Percentiles rank a stretch among this genome's conserved stretches.
phyloP scores from a whole-genome alignment of 2,888 invertebrate species.

The Abrostola tripartita region DNA sequence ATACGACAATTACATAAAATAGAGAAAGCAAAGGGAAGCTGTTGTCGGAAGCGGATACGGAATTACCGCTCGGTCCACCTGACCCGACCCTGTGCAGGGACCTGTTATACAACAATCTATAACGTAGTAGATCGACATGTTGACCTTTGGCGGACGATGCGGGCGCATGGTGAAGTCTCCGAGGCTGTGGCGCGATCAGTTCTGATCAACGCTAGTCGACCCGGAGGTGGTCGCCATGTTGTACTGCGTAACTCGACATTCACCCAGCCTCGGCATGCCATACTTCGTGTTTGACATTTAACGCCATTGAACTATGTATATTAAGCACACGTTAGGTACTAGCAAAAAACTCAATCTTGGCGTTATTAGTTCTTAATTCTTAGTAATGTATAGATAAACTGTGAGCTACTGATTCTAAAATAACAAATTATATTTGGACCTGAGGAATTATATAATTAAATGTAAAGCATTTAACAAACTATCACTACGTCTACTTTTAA shows the following conservation, averaged over 20 bases:
- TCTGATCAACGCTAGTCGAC: slow-evolving; percentile 31
- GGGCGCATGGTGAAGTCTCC: slow-evolving; percentile 35
- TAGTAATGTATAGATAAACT: slow-evolving; percentile 6
- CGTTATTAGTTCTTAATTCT: slow-evolving; percentile 6
- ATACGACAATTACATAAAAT: slow-evolving; percentile 69
- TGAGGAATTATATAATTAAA: too few species aligned
- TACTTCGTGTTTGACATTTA: slow-evolving; percentile 71
- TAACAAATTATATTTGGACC: too few species aligned
- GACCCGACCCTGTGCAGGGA: slow-evolving; percentile 78
- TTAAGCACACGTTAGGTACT: slow-evolving; percentile 34
- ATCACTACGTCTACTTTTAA: too few species aligned
- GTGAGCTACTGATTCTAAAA: neutral
- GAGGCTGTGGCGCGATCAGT: slow-evolving; percentile 32
- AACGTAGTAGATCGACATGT: slow-evolving; percentile 68
- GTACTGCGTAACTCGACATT: slow-evolving; percentile 59
- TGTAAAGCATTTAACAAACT: too few species aligned
- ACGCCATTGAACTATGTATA: slow-evolving; percentile 63
- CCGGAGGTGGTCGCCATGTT: slow-evolving; percentile 51
- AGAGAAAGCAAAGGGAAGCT: slow-evolving; percentile 77
- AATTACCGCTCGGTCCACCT: slow-evolving; percentile 69
- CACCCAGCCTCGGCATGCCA: slow-evolving; percentile 66
- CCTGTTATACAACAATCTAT: slow-evolving; percentile 80
- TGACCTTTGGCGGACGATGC: slow-evolving; percentile 71
- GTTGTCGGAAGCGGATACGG: slow-evolving; percentile 83
- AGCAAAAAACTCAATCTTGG: slow-evolving; percentile 33